Base-by-base conservation (phyloP, 1,140 invertebrate species). In the Frieseomelitta varia region DNA sequence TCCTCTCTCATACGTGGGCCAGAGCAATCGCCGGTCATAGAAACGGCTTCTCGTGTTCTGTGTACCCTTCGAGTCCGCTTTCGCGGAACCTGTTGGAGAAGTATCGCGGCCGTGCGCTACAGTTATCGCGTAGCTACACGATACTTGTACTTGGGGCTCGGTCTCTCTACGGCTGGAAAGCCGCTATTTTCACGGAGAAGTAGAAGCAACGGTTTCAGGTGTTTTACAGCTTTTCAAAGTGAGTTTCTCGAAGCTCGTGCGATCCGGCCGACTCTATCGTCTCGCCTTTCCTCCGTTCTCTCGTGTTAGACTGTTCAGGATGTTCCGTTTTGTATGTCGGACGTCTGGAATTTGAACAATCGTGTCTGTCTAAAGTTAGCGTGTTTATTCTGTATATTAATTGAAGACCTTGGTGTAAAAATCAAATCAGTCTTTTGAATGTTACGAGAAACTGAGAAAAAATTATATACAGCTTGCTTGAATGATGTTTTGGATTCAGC, bases 131-230 rank as follows among this genome's bases (percentile, higher is more conserved):
- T 85, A 87, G 71, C 80, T 88, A 89, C 81, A 87, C 72, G 85
- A 90, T 91, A 90, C 87, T 90, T 91, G 39, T 91, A 90, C 87
- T 90, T 91, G 39, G 39, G 72, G 77, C 11, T 71, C 78, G 34
- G 76, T 80, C 68, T 84, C 84, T 61, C 39, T 47, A 47, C 6
- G 55, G 65, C 51, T 34, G 56, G 55, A 14, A 63, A 27, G n/a
- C n/a, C 67, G 74, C 76, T 79, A 83, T 78, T 84, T 79, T 78
- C 61, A 21, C 27, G 47, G 27, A 47, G 56, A 78, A 78, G 68
- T 78, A 86, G 80, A 87, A 69, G 75, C 53, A 67, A 67, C 34
- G 34, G 75, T 65, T 80, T 55, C 39, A 85, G 77, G 68, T 61
- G 74, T 81, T 78, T 47, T 71, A 76, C 72, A 58, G 68, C 65